Percentiles rank a stretch among this genome's conserved stretches.
Evolutionary conservation across 2,113 vertebrate species (phyloP).

Genomic region (Probosciger aterrimus): DNA sequence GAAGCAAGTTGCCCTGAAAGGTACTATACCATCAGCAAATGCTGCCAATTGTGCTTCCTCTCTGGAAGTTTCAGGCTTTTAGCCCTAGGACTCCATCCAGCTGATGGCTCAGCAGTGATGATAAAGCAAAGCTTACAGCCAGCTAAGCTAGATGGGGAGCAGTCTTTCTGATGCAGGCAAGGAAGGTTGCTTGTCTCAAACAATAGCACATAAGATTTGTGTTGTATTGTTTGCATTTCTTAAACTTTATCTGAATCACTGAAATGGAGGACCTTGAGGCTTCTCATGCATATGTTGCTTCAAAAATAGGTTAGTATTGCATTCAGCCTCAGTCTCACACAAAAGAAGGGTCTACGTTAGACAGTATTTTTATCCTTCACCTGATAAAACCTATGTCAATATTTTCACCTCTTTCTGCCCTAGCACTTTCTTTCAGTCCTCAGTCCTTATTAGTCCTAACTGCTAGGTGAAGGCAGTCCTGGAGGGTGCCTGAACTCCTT

Average conservation of each 20-base stretch:
- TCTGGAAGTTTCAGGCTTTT: conserved; percentile 66
- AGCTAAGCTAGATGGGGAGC: conserved; percentile 29
- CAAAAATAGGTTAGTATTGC: neutral
- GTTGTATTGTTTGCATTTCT: neutral
- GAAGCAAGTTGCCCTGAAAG: conserved; percentile 23
- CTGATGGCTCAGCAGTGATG: conserved; percentile 57
- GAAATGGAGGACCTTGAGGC: neutral
- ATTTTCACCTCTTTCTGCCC: neutral
- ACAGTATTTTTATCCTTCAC: neutral
- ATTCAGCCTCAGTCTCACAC: neutral
- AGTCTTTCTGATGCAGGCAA: conserved; percentile 41
- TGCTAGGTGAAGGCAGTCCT: accelerated
- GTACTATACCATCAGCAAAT: neutral
- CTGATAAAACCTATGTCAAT: neutral
- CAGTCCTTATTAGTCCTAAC: neutral
- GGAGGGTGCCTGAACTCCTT: neutral
- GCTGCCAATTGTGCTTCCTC: conserved; percentile 48
- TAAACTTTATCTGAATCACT: neutral
- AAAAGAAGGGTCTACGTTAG: neutral
- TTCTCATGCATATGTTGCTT: neutral
- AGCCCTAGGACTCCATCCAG: conserved; percentile 67
- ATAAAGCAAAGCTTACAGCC: conserved; percentile 65
- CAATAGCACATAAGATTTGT: neutral
- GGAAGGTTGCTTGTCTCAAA: conserved; percentile 1
- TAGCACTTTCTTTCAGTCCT: neutral